Base-by-base conservation (phyloP, 2,888 invertebrate species). In the Drepana falcataria region DNA sequence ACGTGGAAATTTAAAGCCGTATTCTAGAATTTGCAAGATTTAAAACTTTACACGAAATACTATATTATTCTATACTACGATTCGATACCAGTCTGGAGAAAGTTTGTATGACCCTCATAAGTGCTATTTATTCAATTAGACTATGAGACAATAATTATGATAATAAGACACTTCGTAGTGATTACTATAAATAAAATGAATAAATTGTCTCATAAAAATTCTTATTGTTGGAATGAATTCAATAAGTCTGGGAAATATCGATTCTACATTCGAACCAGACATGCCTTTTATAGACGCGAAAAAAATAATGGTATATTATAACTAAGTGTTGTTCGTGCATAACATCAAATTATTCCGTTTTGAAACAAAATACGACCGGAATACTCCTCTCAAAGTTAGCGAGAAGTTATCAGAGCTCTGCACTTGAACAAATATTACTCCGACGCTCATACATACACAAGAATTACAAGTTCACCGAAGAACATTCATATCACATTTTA, bases 341-440 rank as follows among this genome's bases (percentile, higher is more conserved):
- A 9, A 6, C 44, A 9, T 44, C 9, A 44, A 9, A 44, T 44
- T 9, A 41, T 44, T 44, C 9, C 4, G 40, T 6, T 44, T 44
- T 44, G 44, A 6, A 44, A 9, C 44, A 9, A 44, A 49, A 5
- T 21, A 40, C 33, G 40, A 0, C 9, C 44, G 44, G 51, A 51
- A 41, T 51, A 51, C 3, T 34, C 40, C 51, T 41, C 59, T 55
- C 57, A 51, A 51, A 57, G 56, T 60, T 56, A 54, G 52, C 64
- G 59, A 53, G 55, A 60, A 63, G 55, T 67, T 67, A 65, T 67
- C 65, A 60, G 58, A 51, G 56, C 59, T 58, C 60, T 59, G 60
- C 65, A 64, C 67, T 64, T 61, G 59, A 64, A 61, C 67, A 65
- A 67, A 67, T 63, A 67, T 65, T 57, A 61, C 61, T 63, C 34